A percentile compares a stretch with the other conserved stretches of the same genome.
Conservation (phyloP, 2,888 invertebrate species). For the Osmoderma eremita region DNA sequence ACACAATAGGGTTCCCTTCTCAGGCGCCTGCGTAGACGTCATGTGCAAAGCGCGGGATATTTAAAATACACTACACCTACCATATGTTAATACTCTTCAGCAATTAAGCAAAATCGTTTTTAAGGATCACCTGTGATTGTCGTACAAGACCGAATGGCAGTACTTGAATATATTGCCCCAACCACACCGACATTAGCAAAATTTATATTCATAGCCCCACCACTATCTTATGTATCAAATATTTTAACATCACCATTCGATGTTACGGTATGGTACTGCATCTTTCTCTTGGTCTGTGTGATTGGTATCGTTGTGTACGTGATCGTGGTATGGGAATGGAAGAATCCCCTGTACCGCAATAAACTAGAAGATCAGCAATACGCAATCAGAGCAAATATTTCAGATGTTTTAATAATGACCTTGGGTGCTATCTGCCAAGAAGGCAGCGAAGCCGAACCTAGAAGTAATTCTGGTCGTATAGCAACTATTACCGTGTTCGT, state of each 20-base stretch:
- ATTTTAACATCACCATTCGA: constrained; percentile 75
- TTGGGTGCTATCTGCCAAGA: constrained; percentile 66
- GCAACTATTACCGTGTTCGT: constrained; percentile 56
- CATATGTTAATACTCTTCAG: too few relatives aligned
- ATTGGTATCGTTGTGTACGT: constrained; percentile 51
- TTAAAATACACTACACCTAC: too few relatives aligned
- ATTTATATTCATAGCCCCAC: constrained; percentile 75
- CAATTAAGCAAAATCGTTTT: constrained; percentile 6
- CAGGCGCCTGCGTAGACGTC: too few relatives aligned
- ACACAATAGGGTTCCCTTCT: too few relatives aligned
- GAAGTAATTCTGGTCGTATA: constrained; percentile 64
- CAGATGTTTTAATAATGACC: constrained; percentile 60
- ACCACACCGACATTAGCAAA: constrained; percentile 66
- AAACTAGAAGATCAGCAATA: neutral
- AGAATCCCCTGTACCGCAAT: constrained; percentile 48
- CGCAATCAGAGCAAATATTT: constrained; percentile 49
- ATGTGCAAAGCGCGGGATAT: too few relatives aligned
- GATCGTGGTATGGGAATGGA: constrained; percentile 57
- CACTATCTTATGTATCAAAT: constrained; percentile 72
- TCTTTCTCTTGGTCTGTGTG: constrained; percentile 56
- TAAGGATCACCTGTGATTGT: constrained; percentile 56
- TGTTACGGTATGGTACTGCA: constrained; percentile 71
- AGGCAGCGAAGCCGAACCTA: constrained; percentile 63
- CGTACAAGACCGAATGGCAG: constrained; percentile 55
- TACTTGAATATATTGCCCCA: constrained; percentile 68